Percentiles rank a stretch among this genome's conserved stretches.
Evolutionary conservation across 2,888 invertebrate species (phyloP).

Genomic region (Dascillus cervinus): DNA sequence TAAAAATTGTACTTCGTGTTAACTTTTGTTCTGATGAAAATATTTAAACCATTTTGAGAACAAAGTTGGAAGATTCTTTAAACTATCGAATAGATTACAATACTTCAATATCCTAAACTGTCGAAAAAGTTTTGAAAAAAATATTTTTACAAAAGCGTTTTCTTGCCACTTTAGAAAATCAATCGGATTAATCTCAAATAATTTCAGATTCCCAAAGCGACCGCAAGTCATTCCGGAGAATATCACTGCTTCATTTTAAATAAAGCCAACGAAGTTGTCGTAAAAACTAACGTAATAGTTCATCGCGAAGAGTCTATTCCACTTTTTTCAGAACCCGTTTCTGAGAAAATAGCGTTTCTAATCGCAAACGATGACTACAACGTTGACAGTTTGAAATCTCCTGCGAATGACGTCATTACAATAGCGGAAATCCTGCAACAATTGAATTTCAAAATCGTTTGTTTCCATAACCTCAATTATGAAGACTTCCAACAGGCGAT

Average conservation of each 20-base stretch:
- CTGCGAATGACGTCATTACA: constrained; percentile 25
- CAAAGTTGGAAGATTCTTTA: no score
- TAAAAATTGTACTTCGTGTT: no score
- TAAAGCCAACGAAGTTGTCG: constrained; percentile 13
- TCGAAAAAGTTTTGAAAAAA: no score
- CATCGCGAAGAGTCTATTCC: constrained; percentile 6
- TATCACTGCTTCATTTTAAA: constrained; percentile 20
- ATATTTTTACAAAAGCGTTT: no score
- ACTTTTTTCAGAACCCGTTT: constrained; percentile 7
- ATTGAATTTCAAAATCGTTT: constrained; percentile 26
- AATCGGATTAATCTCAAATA: no score
- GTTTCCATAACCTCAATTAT: constrained; percentile 25
- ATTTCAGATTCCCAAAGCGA: constrained; percentile 12
- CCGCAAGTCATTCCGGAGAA: constrained; percentile 12
- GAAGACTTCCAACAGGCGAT: constrained; percentile 25
- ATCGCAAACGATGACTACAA: constrained; percentile 27
- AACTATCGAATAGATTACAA: no score
- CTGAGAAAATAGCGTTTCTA: constrained; percentile 28
- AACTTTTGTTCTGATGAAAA: no score
- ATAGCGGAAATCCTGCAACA: constrained; percentile 21
- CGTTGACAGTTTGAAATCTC: constrained; percentile 17
- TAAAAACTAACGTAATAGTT: constrained; percentile 11
- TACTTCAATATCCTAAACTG: no score
- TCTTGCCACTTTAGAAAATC: no score
- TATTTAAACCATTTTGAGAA: no score